Evolutionary conservation across 1,140 invertebrate genomes (phyloP).

Genomic region (Drosophila ohnishii): DNA sequence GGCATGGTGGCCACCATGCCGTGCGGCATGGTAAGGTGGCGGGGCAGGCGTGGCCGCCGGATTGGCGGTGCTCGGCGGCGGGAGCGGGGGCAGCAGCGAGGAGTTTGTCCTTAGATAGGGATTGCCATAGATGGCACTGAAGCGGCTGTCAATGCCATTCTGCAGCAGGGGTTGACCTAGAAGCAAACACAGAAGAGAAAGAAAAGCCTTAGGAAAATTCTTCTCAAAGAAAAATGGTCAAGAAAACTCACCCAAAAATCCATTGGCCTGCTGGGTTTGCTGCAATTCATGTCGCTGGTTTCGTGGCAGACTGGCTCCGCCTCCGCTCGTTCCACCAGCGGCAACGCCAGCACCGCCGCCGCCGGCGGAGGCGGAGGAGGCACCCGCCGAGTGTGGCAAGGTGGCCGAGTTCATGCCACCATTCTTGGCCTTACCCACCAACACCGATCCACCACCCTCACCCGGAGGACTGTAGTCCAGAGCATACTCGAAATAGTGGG

Average conservation of each 20-base stretch:
- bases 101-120: constrained; percentile 89
- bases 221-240: not conserved
- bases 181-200: too few relatives aligned
- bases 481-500: constrained; percentile 93
- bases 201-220: not conserved
- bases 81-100: constrained; percentile 84
- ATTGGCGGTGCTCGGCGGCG: constrained; percentile 86
- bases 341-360: not conserved
- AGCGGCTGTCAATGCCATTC: constrained; percentile 90
- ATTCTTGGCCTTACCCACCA: constrained; percentile 43
- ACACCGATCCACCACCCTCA: constrained; percentile 13
- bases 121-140: constrained; percentile 94
- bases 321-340: constrained; percentile 1
- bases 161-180: constrained; percentile 84
- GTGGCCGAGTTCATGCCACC: constrained; percentile 75
- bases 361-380: not conserved
- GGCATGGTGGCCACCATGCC: constrained; percentile 56
- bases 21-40: constrained; percentile 86
- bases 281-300: constrained; percentile 73
- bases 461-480: constrained; percentile 92
- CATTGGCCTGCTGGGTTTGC: constrained; percentile 66
- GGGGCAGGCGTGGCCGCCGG: constrained; percentile 91
- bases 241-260: constrained; percentile 72
- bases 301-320: constrained; percentile 71
- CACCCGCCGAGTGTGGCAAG: constrained; percentile 66